phyloP scores from a whole-genome alignment of 2,888 invertebrate species.

The Stenichneumon culpator region DNA sequence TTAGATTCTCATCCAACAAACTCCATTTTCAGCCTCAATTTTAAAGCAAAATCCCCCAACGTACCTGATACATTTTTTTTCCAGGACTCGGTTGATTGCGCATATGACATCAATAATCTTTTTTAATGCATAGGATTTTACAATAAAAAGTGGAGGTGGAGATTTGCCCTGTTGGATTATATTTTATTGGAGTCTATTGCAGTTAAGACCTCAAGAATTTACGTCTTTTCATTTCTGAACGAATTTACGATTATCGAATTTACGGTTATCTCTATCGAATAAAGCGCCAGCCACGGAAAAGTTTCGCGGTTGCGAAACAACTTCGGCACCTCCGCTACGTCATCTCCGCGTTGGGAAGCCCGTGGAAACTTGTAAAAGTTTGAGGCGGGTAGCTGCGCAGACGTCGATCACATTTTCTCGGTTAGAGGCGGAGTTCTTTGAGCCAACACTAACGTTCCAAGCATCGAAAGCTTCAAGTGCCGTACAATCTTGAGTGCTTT shows the following conservation, averaged over 20 bases:
- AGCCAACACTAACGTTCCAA: neutral
- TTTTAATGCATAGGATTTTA: too few relatives aligned
- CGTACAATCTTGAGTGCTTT: constrained; percentile 17
- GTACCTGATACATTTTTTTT: neutral
- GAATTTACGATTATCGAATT: neutral
- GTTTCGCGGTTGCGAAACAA: neutral
- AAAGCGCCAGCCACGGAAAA: neutral
- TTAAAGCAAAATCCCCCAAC: neutral
- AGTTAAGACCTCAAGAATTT: neutral
- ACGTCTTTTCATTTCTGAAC: neutral
- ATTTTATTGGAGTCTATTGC: neutral
- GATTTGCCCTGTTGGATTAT: neutral
- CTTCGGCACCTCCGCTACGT: neutral
- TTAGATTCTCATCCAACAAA: neutral
- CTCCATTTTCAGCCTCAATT: neutral
- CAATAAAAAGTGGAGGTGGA: neutral
- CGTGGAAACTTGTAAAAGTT: constrained; percentile 6
- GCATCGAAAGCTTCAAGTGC: neutral
- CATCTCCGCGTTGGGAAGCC: neutral
- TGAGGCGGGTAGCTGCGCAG: neutral
- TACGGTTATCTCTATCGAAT: neutral
- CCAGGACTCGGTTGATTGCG: neutral
- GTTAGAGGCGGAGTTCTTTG: neutral
- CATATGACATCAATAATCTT: neutral
- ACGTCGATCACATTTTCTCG: constrained; percentile 7